Conservation (phyloP, 1,140 invertebrate genomes). For the Bombus superbus region DNA sequence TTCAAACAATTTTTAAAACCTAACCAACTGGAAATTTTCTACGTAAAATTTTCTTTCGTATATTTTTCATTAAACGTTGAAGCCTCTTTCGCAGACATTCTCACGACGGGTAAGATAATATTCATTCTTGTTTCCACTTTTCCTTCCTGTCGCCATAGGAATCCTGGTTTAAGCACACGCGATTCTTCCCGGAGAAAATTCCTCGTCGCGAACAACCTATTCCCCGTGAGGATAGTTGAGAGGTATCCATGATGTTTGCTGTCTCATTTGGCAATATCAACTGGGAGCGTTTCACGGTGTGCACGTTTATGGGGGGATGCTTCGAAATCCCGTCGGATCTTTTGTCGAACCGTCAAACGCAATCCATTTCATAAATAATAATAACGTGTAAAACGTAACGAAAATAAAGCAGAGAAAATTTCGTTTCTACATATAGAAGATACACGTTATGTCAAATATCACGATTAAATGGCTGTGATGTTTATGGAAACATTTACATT, state of each 20-base stretch:
- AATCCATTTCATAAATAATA: neutral
- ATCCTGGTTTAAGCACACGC: neutral
- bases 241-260: constrained; percentile 25
- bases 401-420: neutral
- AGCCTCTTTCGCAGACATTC: neutral
- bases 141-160: neutral
- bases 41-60: neutral
- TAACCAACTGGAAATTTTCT: neutral
- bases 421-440: neutral
- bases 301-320: neutral
- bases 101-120: neutral
- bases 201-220: neutral
- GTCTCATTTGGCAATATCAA: constrained; percentile 32
- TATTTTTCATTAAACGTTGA: neutral
- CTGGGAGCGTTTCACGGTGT: neutral
- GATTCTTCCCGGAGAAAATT: neutral
- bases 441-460: neutral
- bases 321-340: no score
- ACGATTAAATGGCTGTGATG: neutral
- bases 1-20: neutral
- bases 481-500: neutral
- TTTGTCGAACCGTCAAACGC: neutral
- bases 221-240: constrained; percentile 15
- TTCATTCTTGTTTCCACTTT: constrained; percentile 18
- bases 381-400: neutral